Conservation (phyloP, 2,113 vertebrate genomes). For the Ictidomys tridecemlineatus region DNA sequence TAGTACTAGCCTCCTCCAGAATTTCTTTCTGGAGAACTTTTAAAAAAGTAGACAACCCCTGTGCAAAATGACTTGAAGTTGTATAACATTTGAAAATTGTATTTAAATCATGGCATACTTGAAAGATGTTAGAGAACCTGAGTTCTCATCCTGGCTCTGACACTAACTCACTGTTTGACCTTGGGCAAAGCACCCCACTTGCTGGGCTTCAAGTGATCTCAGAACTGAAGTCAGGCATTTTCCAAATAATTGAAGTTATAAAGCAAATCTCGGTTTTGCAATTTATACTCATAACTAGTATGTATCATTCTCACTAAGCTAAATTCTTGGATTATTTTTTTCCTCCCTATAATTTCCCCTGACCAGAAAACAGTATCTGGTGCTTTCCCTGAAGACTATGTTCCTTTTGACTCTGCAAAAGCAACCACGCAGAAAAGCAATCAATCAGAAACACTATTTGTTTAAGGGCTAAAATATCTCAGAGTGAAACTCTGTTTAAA, state of each 20-base stretch:
- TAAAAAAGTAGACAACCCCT: neutral
- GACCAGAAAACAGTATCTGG: neutral
- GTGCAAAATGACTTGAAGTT: neutral
- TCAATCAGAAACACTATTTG: conserved; percentile 78
- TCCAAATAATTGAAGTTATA: neutral
- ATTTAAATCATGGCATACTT: too few relatives aligned
- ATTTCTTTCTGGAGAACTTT: neutral
- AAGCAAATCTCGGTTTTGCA: neutral
- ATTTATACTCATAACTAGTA: neutral
- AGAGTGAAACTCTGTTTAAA: neutral
- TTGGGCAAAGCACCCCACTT: neutral
- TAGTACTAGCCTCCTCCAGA: too few relatives aligned
- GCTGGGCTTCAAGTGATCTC: neutral
- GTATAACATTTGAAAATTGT: neutral
- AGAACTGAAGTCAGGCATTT: neutral
- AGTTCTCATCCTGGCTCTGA: neutral
- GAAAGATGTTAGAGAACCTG: neutral
- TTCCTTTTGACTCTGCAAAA: conserved; percentile 72
- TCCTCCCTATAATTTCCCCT: neutral
- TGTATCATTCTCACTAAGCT: neutral
- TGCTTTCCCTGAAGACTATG: neutral
- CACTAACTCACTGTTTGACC: neutral
- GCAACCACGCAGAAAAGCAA: conserved; percentile 72
- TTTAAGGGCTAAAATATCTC: neutral
- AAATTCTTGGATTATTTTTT: neutral